Conservation (phyloP, 2,797 vertebrate genomes). For the Chromis chromis region DNA sequence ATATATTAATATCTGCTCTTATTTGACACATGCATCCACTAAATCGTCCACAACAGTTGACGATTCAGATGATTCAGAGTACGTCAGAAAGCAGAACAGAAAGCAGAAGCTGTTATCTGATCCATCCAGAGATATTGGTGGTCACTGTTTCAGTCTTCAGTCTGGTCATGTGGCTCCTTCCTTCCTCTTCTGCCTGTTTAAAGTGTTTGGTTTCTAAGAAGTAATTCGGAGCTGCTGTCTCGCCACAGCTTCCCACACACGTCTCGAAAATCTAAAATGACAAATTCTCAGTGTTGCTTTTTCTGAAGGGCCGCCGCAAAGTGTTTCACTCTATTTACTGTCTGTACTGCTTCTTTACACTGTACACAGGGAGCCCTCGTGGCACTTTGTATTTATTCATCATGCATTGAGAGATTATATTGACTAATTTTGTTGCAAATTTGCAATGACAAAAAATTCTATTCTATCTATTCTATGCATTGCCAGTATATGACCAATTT, state of each 20-base stretch:
- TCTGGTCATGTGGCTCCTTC: conserved; percentile 22
- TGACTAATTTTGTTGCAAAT: too few relatives aligned
- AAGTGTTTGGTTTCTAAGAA: conserved; percentile 45
- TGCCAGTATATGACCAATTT: too few relatives aligned
- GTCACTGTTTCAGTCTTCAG: conserved; percentile 18
- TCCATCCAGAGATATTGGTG: conserved; percentile 1
- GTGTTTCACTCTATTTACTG: too few relatives aligned
- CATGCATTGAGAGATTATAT: not conserved
- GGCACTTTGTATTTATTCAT: too few relatives aligned
- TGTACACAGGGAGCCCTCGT: too few relatives aligned
- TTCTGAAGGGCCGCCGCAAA: too few relatives aligned
- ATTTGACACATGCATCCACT: not conserved
- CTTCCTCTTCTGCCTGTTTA: conserved; percentile 15
- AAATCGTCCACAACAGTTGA: too few relatives aligned
- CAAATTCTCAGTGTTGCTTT: not conserved
- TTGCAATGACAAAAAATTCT: too few relatives aligned
- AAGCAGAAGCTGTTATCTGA: conserved; percentile 35
- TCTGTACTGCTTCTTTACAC: too few relatives aligned
- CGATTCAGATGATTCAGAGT: too few relatives aligned
- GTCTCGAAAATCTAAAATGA: not conserved
- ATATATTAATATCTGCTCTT: not conserved
- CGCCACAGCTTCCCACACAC: not conserved
- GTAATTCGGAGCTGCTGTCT: conserved; percentile 19
- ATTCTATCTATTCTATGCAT: too few relatives aligned
- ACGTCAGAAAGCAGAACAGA: conserved; percentile 14